Evolutionary conservation across 2,797 vertebrate species (phyloP).

Genomic region (Jordanella pulchra): DNA sequence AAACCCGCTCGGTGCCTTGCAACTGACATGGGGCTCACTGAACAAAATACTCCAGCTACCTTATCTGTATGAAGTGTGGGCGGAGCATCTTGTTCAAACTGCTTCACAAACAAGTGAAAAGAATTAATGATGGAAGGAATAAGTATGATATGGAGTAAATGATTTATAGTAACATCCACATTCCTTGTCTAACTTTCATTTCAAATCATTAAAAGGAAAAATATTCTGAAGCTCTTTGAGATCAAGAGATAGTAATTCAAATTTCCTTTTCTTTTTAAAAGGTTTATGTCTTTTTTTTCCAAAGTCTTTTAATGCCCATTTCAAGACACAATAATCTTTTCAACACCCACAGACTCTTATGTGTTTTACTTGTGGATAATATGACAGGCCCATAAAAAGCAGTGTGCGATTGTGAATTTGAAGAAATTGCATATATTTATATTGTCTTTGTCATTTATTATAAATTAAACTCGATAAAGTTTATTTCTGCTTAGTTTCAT

Average conservation of each 20-base stretch:
- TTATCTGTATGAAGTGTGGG: conserved; percentile 45
- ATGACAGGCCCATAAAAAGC: background rate
- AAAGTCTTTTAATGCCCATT: conserved; percentile 39
- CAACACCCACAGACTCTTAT: background rate
- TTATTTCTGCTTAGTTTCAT: background rate
- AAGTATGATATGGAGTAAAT: conserved; percentile 35
- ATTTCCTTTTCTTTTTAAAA: conserved; percentile 27
- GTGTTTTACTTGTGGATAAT: background rate
- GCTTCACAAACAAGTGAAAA: conserved; percentile 30
- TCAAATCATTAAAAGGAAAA: background rate
- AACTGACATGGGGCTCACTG: conserved; percentile 60
- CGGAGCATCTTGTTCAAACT: conserved; percentile 55
- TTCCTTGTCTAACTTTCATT: conserved; percentile 20
- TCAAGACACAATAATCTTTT: background rate
- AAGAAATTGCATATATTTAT: background rate
- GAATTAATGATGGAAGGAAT: conserved; percentile 36
- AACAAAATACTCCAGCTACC: conserved; percentile 55
- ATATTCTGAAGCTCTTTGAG: background rate
- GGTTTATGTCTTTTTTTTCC: conserved; percentile 66
- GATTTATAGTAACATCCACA: conserved; percentile 38
- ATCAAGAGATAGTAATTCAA: background rate
- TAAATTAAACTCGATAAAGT: background rate
- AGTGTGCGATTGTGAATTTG: background rate
- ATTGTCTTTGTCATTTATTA: background rate
- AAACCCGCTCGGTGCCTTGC: conserved; percentile 48